Base-by-base conservation (phyloP, 1,140 invertebrate genomes). In the Centruroides vittatus region DNA sequence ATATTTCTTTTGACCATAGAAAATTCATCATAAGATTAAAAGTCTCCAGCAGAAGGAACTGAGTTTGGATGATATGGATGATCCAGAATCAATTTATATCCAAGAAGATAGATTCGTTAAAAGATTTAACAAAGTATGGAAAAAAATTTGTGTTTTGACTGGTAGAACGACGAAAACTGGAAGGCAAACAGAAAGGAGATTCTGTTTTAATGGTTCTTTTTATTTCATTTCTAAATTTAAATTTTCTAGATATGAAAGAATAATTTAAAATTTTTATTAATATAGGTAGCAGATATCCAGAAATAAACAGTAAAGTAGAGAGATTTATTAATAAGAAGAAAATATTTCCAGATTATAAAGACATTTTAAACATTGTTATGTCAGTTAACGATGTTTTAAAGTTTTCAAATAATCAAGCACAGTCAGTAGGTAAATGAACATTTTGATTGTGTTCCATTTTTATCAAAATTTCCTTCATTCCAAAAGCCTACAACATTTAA, bases 271-370 rank as follows among this genome's bases (percentile, higher is more conserved):
- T 57, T 50, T 53, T 57, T 57, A 11, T 55, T 35, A 12, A 57
- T 34, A 5, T 23, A 65, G 64, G 64, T 35, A 54, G 72, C 7
- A 58, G 73, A 11, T 74, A 71, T 63, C 63, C 66, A 53, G 71
- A 72, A 59, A 65, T 76, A 10, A 74, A 76, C 61, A 67, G 65
- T 48, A 69, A 68, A 47, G 65, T 76, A 58, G 67, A 71, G 59
- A 71, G 64, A 53, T 73, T 73, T 61, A 63, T 76, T 13, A 76
- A 76, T 65, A 73, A 68, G 52, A 67, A 65, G 49, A 71, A 74
- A 65, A 60, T 66, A 13, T 75, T 76, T 61, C 74, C 74, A 13
- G 73, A 75, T 64, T 75, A 70, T 59, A 63, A 69, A 61, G 74
- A 76, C 64, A 63, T 75, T 11, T 57, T 66, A 5, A 62, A 63